Evolutionary conservation across 2,888 invertebrate species (phyloP).

Genomic region (Neocrepidodera transversa): DNA sequence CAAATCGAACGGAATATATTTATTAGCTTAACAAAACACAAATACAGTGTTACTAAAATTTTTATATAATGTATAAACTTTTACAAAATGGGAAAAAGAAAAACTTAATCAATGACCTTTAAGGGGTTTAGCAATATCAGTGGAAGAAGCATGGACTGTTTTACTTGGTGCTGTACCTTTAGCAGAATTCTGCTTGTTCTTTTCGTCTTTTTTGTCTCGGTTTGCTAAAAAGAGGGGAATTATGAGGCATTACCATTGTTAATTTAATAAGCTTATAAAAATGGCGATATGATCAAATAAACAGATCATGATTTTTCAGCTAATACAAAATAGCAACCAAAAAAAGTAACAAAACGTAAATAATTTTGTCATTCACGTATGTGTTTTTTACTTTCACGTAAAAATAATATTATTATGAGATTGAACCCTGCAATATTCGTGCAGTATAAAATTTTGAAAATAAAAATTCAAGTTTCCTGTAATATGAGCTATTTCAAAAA

Average conservation of each 20-base stretch:
- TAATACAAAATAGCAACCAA: too few species aligned
- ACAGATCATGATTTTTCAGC: too few species aligned
- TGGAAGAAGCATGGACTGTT: conserved; percentile 49
- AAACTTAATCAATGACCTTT: conserved; percentile 46
- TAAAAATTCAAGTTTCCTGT: too few species aligned
- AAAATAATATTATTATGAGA: too few species aligned
- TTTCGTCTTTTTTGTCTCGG: conserved; percentile 58
- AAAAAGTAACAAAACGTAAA: background rate
- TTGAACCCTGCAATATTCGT: too few species aligned
- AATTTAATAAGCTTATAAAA: conserved; percentile 7
- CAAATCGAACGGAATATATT: conserved; percentile 20
- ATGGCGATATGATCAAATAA: too few species aligned
- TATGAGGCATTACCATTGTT: conserved; percentile 18
- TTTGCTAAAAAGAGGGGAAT: conserved; percentile 55
- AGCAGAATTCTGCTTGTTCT: conserved; percentile 57
- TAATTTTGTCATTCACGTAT: background rate
- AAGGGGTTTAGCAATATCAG: conserved; percentile 45
- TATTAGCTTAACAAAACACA: conserved; percentile 41
- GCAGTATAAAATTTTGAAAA: too few species aligned
- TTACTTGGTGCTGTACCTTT: conserved; percentile 56
- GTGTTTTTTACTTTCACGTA: too few species aligned
- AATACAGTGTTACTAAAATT: conserved; percentile 42
- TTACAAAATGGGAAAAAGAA: conserved; percentile 37
- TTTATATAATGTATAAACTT: conserved; percentile 36
- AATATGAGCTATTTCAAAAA: too few species aligned